Evolutionary conservation across 2,888 invertebrate species (phyloP).

Genomic region (Myopa testacea): DNA sequence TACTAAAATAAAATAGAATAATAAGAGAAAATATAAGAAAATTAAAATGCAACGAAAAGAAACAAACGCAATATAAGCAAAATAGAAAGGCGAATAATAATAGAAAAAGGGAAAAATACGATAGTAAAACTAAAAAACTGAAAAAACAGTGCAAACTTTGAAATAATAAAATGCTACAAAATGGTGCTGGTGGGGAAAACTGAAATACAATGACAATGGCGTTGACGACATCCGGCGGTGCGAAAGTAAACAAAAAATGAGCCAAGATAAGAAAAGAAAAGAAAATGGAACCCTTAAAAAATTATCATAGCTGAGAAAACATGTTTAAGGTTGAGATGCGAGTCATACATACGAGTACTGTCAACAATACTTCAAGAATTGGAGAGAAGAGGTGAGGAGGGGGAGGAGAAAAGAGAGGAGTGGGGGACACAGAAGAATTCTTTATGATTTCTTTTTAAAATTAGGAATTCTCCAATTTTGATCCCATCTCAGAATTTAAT

Average conservation of each 20-base stretch:
- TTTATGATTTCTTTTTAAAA: not conserved
- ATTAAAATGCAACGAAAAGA: not conserved
- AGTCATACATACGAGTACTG: too few species aligned
- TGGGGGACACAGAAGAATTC: not conserved
- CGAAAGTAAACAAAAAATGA: not conserved
- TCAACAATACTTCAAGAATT: too few species aligned
- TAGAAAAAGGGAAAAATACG: not conserved
- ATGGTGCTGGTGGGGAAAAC: not conserved
- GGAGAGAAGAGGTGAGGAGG: too few species aligned
- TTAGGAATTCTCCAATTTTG: too few species aligned
- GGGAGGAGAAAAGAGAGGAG: too few species aligned
- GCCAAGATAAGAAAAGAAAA: not conserved
- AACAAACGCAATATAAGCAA: not conserved
- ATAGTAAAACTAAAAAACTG: not conserved
- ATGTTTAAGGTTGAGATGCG: not conserved
- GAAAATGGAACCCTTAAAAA: not conserved
- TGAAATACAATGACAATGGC: slow-evolving; percentile 8
- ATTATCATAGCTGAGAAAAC: not conserved
- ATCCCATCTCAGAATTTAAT: too few species aligned
- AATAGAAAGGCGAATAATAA: slow-evolving; percentile 43
- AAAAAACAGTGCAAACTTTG: slow-evolving; percentile 58
- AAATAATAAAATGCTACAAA: slow-evolving; percentile 49
- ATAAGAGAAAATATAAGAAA: not conserved
- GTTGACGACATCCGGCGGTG: slow-evolving; percentile 9
- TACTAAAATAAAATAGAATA: not conserved